Conservation (phyloP, 1,140 invertebrate genomes). For the Drosophila obscura region DNA sequence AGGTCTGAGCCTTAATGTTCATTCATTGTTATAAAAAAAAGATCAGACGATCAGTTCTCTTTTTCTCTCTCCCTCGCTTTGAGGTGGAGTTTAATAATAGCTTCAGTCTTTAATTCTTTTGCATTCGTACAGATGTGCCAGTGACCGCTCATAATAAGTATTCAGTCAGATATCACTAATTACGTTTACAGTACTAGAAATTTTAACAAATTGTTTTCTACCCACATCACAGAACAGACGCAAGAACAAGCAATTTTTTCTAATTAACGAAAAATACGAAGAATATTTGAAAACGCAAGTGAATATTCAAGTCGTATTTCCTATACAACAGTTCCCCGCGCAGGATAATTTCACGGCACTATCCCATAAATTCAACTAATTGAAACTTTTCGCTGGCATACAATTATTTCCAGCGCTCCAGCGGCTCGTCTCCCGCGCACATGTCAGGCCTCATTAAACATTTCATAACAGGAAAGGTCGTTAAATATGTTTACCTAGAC, state of each 20-base stretch:
- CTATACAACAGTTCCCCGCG: not conserved
- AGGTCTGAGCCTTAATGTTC: too few relatives aligned
- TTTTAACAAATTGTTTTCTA: constrained; percentile 51
- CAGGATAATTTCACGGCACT: constrained; percentile 35
- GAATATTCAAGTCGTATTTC: constrained; percentile 12
- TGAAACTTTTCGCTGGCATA: constrained; percentile 64
- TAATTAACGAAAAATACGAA: constrained; percentile 51
- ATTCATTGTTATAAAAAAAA: too few relatives aligned
- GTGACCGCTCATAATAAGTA: not conserved
- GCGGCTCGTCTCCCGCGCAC: constrained; percentile 14
- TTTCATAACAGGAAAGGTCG: constrained; percentile 61
- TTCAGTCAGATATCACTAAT: constrained; percentile 25
- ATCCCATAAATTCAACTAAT: constrained; percentile 71
- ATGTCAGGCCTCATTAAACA: constrained; percentile 68
- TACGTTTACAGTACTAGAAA: constrained; percentile 24
- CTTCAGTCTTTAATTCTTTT: not conserved
- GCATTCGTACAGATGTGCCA: not conserved
- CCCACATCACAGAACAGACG: constrained; percentile 8
- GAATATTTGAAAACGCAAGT: constrained; percentile 34
- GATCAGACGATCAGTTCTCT: too few relatives aligned
- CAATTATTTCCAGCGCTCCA: constrained; percentile 37
- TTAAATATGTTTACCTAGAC: constrained; percentile 61
- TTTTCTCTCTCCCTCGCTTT: not conserved
- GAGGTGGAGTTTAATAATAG: not conserved
- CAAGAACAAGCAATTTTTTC: constrained; percentile 48